Base-by-base conservation (phyloP, 2,797 vertebrate genomes). In the Cryptoprocta ferox region DNA sequence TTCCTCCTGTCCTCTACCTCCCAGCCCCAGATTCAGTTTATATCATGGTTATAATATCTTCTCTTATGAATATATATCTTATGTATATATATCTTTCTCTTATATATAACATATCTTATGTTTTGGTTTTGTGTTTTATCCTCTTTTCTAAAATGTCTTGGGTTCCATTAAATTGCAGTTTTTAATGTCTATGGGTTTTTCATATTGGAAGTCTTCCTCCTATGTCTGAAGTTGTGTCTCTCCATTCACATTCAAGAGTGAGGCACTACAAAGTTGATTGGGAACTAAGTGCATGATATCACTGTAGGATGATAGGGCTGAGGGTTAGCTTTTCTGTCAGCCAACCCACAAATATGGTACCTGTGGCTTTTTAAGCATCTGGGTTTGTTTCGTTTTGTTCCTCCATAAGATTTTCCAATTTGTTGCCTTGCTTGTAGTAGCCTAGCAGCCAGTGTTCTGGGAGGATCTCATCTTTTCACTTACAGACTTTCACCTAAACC, bases 91-190 rank as follows among this genome's bases (percentile, higher is more conserved):
- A 68, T 75, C 24, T 87, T 50, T n/a, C 61, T 94, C n/a, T 94
- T 79, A 80, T 6, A 37, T 50, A 45, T 9, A 45, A n/a, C n/a
- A 16, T 65, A 32, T 76, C 18, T 42, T 66, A 4, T 73, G 73
- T 26, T 92, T 95, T 89, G 48, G 68, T 83, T 91, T 87, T 71
- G 26, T 32, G 14, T 59, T 88, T 84, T 59, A 91, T 68, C 10
- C 3, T 80, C 85, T 37, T 91, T 71, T 30, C 59, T 65, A 39
- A 87, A 91, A 85, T n/a, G 30, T 73, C 5, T 50, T 66, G 53
- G 19, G 14, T 71, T 94, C 61, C 61, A 42, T 50, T 65, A 73
- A 56, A 48, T 50, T 89, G 19, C 48, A n/a, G 28, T 70, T 83
- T 92, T 92, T n/a, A 86, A 56, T 11, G 3, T 24, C 30, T 65